Base-by-base conservation (phyloP, 2,888 invertebrate species). In the Limnephilus auricula region DNA sequence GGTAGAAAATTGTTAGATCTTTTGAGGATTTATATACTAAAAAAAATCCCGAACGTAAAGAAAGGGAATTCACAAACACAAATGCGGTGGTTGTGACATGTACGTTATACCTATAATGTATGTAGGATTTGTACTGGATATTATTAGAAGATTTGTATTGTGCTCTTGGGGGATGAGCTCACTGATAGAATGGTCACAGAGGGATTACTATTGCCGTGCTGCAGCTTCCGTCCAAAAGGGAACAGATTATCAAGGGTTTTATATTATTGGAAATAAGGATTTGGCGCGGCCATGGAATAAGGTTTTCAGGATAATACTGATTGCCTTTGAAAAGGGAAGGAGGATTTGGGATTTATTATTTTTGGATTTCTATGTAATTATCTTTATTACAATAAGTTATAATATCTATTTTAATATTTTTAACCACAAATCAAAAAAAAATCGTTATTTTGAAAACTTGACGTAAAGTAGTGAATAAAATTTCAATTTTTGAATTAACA, bases 181-280 rank as follows among this genome's bases (percentile, higher is more conserved):
- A 12, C 34, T 34, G 32, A 37, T 82, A 82, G 65, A 65, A 65
- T n/a, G 65, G 82, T 37, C 82, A 32, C 82, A 82, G 82, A 82
- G 82, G 82, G 82, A 82, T 82, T 82, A 82, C 82, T 34, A 15
- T 6, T 32, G 82, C 37, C 37, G 30, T 40, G 45, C 34, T 40
- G 37, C 84, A 40, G 84, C 30, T n/a, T 85, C 84, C 34, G 1
- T 45, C 40, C 34, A 40, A 85, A 85, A 85, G n/a, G 40, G 84
- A 85, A 13, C 82, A 40, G 84, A 85, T 85, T 85, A 85, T 85
- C 40, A n/a, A 85, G 37, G 84, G 30, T 85, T 85, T 82, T 37
- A 37, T 40, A 40, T 85, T 85, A 85, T 85, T 85, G 84, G 84
- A 85, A 85, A 85, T 85, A 85, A 85, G 84, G 84, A 85, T 85